Evolutionary conservation across 2,113 vertebrate genomes (phyloP).

Genomic region (Martes martes): DNA sequence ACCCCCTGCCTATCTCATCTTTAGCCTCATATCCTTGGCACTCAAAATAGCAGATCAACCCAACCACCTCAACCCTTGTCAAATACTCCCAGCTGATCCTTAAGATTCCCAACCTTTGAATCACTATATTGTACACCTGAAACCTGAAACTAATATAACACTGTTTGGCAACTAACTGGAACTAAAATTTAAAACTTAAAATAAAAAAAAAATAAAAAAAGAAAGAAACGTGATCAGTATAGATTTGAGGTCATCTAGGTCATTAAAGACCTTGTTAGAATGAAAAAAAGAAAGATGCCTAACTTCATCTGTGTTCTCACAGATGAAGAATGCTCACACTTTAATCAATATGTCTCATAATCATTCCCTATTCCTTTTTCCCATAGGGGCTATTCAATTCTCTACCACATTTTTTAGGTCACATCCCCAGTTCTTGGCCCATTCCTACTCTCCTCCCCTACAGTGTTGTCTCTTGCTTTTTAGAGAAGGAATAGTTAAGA

Average conservation of each 20-base stretch:
- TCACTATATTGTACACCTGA: not conserved
- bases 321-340: not conserved
- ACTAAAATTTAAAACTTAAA: not conserved
- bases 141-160: not conserved
- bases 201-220: not conserved
- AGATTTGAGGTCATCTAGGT: conserved; percentile 38
- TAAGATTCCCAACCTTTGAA: not conserved
- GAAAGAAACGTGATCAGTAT: conserved; percentile 32
- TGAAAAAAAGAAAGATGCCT: not conserved
- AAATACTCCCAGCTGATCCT: not conserved
- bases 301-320: not conserved
- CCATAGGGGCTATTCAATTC: not conserved
- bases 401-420: not conserved
- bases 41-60: not conserved
- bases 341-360: not conserved
- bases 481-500: not conserved
- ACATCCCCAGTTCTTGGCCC: not conserved
- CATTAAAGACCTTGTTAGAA: conserved; percentile 42
- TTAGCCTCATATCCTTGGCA: not conserved
- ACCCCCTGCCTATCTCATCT: not conserved
- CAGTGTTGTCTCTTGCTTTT: not conserved
- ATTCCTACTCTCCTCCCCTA: not conserved
- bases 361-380: not conserved
- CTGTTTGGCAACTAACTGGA: not conserved
- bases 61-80: not conserved